phyloP scores from a whole-genome alignment of 2,888 invertebrate species.

The Lycaena phlaeas region DNA sequence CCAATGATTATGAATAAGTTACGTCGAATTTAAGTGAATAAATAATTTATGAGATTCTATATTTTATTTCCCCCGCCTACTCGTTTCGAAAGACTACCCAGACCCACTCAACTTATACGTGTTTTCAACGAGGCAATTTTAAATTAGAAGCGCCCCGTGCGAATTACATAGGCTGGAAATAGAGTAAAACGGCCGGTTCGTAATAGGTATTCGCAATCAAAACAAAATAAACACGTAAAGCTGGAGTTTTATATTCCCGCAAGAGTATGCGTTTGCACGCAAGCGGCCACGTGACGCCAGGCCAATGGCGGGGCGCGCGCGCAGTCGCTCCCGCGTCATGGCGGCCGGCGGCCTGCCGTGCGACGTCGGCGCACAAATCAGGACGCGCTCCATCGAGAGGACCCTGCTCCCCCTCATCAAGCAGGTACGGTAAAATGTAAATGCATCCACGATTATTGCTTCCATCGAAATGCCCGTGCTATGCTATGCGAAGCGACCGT shows the following conservation, averaged over 20 bases:
- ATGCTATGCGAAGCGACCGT: too few relatives aligned
- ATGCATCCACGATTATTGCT: constrained; percentile 21
- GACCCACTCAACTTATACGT: too few relatives aligned
- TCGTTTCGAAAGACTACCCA: too few relatives aligned
- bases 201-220: constrained; percentile 43
- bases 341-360: constrained; percentile 75
- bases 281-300: constrained; percentile 36
- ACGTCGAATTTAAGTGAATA: constrained; percentile 1
- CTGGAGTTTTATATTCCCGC: constrained; percentile 47
- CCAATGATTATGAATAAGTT: constrained; percentile 56
- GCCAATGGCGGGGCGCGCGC: constrained; percentile 40
- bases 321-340: constrained; percentile 71
- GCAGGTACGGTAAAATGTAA: constrained; percentile 86
- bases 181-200: constrained; percentile 20
- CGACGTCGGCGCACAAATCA: constrained; percentile 82
- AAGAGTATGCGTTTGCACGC: constrained; percentile 42
- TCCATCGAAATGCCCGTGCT: constrained; percentile 16
- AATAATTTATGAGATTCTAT: not conserved
- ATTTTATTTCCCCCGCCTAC: not conserved
- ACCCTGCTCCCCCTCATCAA: constrained; percentile 94
- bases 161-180: too few relatives aligned
- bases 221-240: constrained; percentile 48
- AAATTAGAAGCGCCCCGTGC: too few relatives aligned
- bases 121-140: too few relatives aligned
- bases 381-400: constrained; percentile 95